Base-by-base conservation (phyloP, 1,140 invertebrate species). In the Andrena cerasifolii region DNA sequence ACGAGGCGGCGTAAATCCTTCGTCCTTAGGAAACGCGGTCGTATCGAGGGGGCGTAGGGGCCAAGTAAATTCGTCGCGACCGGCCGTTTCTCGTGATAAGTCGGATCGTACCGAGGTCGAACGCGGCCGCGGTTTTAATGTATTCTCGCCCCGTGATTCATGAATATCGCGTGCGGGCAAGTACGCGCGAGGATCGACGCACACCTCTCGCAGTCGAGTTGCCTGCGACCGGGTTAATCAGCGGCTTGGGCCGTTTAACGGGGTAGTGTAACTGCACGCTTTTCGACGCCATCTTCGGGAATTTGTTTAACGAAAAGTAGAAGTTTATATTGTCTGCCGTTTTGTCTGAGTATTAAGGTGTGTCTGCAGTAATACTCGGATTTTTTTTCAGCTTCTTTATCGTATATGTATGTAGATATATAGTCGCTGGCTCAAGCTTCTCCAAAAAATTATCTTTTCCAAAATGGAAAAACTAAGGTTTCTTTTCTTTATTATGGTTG, bases 91-190 rank as follows among this genome's bases (percentile, higher is more conserved):
- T 56, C 36, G 61, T 45, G 72, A 74, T 74, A 74, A 56, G 72
- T 47, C 33, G 16, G 16, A 33, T 16, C 49, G 26, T 26, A 5
- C 51, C 36, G 62, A 66, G 62, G 49, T 63, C 62, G 51, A 31
- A 8, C 31, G 12, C 5, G 47, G 5, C 4, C 18, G 24, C 24
- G 31, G 40, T 72, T 78, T 49, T 82, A 82, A 53, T 53, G 56
- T 61, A 61, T 78, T 36, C 49, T 54, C 67, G 40, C 12, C 47
- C 56, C 58, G 33, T 73, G 68, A 87, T 85, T 83, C 85, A 84
- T 87, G 86, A 89, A 80, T 88, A 89, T 89, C 88, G 87, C 88
- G 86, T 89, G 72, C 66, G 72, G 31, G 12, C 63, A 28, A 31
- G 54, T 26, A 63, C 18, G 33, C 12, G 7, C 36, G 54, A 54